phyloP scores from a whole-genome alignment of 2,888 invertebrate species.

The Cosmopolites sordidus region DNA sequence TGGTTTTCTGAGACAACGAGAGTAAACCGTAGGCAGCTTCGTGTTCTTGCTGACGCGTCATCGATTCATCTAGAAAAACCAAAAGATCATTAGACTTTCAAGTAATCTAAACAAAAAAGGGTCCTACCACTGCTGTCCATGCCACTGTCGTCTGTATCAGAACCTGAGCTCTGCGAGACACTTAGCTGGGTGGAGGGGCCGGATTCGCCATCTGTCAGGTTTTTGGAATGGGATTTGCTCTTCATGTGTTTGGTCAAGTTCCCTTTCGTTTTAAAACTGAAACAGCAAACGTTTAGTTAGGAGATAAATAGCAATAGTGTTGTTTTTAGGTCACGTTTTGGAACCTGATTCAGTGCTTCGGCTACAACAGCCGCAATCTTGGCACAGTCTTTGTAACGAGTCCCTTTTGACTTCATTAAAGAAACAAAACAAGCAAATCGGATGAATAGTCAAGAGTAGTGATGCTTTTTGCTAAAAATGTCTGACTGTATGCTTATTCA shows the following conservation, averaged over 20 bases:
- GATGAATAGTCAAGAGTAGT: too few relatives aligned
- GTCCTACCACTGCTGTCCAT: constrained; percentile 66
- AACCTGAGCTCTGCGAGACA: constrained; percentile 44
- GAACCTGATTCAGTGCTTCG: too few relatives aligned
- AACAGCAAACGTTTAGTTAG: constrained; percentile 35
- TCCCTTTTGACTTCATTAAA: too few relatives aligned
- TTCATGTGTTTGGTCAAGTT: constrained; percentile 98
- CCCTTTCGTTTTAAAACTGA: constrained; percentile 95
- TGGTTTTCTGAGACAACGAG: constrained; percentile 61
- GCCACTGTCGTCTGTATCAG: constrained; percentile 60
- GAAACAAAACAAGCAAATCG: too few relatives aligned
- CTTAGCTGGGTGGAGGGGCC: constrained; percentile 50
- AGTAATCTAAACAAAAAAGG: not conserved
- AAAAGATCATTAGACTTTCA: not conserved
- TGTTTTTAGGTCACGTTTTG: not conserved
- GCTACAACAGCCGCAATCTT: too few relatives aligned
- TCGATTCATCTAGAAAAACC: constrained; percentile 62
- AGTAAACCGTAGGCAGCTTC: constrained; percentile 81
- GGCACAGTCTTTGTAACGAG: too few relatives aligned
- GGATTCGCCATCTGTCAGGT: constrained; percentile 64
- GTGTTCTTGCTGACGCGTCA: constrained; percentile 67
- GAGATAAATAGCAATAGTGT: too few relatives aligned
- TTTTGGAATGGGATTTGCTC: constrained; percentile 94
- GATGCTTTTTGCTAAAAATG: too few relatives aligned
- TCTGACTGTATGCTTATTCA: too few relatives aligned